Percentiles rank a stretch among this genome's conserved stretches.
Conservation (phyloP, 2,113 vertebrate species). For the Leptosomus discolor region DNA sequence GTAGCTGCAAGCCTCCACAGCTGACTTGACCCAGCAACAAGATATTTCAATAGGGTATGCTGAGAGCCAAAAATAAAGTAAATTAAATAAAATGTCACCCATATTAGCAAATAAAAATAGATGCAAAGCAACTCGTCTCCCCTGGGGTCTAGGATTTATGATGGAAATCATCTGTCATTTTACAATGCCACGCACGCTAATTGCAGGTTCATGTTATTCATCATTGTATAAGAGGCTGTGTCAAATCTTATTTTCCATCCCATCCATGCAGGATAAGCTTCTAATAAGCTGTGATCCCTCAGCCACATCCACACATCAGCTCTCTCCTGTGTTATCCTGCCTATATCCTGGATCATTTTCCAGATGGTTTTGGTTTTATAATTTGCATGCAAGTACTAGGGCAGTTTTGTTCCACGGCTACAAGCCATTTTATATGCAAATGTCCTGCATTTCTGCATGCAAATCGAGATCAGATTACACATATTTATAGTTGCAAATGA, state of each 20-base stretch:
- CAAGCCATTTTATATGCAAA: not conserved
- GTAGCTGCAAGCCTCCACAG: not conserved
- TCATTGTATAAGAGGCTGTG: not conserved
- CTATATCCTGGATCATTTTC: not conserved
- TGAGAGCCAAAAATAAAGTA: not conserved
- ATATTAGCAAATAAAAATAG: conserved; percentile 1
- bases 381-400: not conserved
- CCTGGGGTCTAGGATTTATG: not conserved
- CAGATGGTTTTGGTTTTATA: conserved; percentile 25
- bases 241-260: conserved; percentile 39
- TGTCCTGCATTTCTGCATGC: not conserved
- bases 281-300: conserved; percentile 18
- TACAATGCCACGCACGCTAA: not conserved
- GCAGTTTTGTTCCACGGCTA: not conserved
- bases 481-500: not conserved
- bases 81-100: not conserved
- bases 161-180: conserved; percentile 17
- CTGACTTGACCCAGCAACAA: conserved; percentile 11
- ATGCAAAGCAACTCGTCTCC: not conserved
- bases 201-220: conserved; percentile 32
- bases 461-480: not conserved
- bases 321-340: not conserved
- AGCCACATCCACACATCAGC: not conserved
- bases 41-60: not conserved
- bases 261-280: conserved; percentile 6